Conservation (phyloP, 2,113 vertebrate species). For the Podarcis muralis region DNA sequence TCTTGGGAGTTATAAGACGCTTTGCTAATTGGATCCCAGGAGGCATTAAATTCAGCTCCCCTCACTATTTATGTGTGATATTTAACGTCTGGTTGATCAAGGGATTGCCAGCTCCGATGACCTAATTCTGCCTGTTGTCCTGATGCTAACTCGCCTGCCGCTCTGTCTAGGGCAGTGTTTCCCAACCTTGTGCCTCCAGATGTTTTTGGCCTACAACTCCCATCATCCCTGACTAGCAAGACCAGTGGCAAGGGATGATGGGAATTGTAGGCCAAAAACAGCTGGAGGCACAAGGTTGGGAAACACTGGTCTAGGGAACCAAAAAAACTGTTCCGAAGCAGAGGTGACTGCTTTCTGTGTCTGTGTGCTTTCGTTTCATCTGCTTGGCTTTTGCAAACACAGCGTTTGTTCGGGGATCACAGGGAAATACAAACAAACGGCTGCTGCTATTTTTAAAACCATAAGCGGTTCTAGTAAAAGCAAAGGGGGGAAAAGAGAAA, state of each 20-base stretch:
- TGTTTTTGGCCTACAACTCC: too few species aligned
- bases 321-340: constrained; percentile 12
- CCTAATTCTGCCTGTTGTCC: constrained; percentile 65
- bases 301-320: background rate
- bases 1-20: background rate
- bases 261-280: too few species aligned
- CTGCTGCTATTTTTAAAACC: constrained; percentile 8
- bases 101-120: constrained; percentile 55
- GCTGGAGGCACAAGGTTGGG: too few species aligned
- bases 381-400: constrained; percentile 13
- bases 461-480: constrained; percentile 4
- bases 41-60: constrained; percentile 35
- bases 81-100: constrained; percentile 41
- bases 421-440: background rate
- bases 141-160: constrained; percentile 31
- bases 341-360: constrained; percentile 27
- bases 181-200: too few species aligned
- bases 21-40: constrained; percentile 52
- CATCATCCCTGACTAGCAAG: too few species aligned
- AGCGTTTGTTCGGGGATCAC: constrained; percentile 30
- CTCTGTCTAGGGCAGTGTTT: background rate
- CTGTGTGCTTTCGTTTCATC: background rate
- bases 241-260: too few species aligned
- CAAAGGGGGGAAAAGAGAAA: too few species aligned
- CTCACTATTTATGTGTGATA: background rate